Percentiles rank a stretch among this genome's conserved stretches.
Conservation (phyloP, 2,797 vertebrate species). For the Sphenodon punctatus region DNA sequence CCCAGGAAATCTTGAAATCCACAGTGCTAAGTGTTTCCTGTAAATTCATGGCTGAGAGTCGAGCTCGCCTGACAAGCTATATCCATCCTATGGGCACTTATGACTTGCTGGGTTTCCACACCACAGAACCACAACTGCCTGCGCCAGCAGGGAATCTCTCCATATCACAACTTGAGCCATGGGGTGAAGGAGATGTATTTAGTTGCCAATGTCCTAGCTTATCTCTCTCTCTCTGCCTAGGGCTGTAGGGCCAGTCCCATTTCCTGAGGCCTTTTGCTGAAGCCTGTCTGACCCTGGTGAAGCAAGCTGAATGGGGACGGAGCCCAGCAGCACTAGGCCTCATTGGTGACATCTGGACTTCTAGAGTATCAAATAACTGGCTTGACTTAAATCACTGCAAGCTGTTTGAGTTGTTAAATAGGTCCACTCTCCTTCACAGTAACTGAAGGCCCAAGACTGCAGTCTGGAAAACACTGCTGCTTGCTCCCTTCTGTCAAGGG, state of each 20-base stretch:
- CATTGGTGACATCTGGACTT: not conserved
- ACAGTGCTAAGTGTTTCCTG: not conserved
- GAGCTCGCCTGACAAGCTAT: not conserved
- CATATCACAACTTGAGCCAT: not conserved
- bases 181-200: not conserved
- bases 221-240: too few species aligned
- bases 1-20: conserved; percentile 11
- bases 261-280: not conserved
- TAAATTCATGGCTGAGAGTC: not conserved
- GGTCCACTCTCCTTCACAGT: too few species aligned
- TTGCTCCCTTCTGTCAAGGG: not conserved
- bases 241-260: not conserved
- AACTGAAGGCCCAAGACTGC: too few species aligned
- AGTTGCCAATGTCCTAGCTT: not conserved
- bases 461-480: too few species aligned
- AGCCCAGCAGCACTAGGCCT: not conserved
- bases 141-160: rapidly evolving
- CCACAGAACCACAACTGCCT: not conserved
- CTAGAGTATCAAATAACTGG: too few species aligned
- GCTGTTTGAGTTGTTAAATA: too few species aligned
- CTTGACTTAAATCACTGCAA: too few species aligned
- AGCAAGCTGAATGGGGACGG: not conserved
- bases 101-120: not conserved
- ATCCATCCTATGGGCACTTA: not conserved
- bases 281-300: not conserved